These are phyloP conservation scores for Daboia siamensis DNA, from an alignment of 2,113 vertebrate genomes.

Conservation along the genomic window DNA sequence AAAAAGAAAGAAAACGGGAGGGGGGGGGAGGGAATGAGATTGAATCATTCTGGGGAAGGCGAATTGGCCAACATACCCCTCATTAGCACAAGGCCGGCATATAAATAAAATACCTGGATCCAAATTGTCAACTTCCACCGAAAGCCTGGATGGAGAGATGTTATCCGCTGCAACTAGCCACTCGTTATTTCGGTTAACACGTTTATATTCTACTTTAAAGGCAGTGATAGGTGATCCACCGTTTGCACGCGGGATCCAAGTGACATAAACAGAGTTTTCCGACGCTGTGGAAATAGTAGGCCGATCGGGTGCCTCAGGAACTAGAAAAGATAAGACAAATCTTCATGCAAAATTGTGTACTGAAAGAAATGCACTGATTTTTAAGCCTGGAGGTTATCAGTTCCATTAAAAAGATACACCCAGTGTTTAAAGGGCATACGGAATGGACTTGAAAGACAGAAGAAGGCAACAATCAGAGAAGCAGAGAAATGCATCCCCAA, in stretches of 20 bases:
- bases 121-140: slow-evolving; percentile 90
- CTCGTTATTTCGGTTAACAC: slow-evolving; percentile 75
- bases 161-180: slow-evolving; percentile 89
- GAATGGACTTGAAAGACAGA: neutral
- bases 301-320: slow-evolving; percentile 92
- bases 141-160: slow-evolving; percentile 93
- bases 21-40: neutral
- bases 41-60: neutral
- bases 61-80: neutral
- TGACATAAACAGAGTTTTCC: slow-evolving; percentile 91
- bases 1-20: neutral
- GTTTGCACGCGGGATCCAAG: slow-evolving; percentile 94
- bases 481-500: neutral
- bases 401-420: neutral
- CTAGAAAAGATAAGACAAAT: slow-evolving; percentile 54
- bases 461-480: neutral
- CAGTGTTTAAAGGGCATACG: neutral
- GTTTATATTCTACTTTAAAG: slow-evolving; percentile 91
- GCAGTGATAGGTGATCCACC: slow-evolving; percentile 95
- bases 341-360: neutral
- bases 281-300: slow-evolving; percentile 91
- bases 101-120: slow-evolving; percentile 80
- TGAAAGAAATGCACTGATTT: neutral
- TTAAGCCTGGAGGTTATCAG: neutral
- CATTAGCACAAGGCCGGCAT: neutral